Evolutionary conservation across 2,113 vertebrate species (phyloP).

Genomic region (Centropristis striata): DNA sequence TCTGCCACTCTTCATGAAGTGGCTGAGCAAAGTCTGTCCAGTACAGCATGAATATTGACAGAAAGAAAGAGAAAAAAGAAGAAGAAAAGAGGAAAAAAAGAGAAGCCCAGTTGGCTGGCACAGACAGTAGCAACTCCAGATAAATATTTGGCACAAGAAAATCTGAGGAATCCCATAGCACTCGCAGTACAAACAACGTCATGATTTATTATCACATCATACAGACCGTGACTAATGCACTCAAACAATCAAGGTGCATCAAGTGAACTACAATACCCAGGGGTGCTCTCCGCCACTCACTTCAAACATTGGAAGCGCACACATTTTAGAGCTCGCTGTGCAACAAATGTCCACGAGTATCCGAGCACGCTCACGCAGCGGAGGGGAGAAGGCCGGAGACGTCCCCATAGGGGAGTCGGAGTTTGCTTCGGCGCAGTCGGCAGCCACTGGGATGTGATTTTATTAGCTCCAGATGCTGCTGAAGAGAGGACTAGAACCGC

Average conservation of each 20-base stretch:
- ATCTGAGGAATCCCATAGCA: conserved; percentile 45
- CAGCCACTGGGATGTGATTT: conserved; percentile 47
- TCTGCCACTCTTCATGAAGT: background rate
- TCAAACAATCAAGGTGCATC: conserved; percentile 73
- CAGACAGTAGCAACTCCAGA: conserved; percentile 32
- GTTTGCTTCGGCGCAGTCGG: conserved; percentile 15
- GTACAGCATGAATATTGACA: conserved; percentile 40
- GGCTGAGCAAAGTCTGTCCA: background rate
- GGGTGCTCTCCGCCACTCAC: conserved; percentile 44
- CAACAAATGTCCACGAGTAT: conserved; percentile 35
- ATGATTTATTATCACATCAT: conserved; percentile 66
- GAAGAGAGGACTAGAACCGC: conserved; percentile 26
- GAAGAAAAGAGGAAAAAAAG: background rate
- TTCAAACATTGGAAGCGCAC: conserved; percentile 38
- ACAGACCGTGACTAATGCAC: conserved; percentile 69
- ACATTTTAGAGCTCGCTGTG: conserved; percentile 14
- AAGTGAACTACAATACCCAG: conserved; percentile 50
- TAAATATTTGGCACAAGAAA: conserved; percentile 50
- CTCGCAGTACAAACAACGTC: conserved; percentile 51
- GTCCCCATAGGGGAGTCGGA: conserved; percentile 23
- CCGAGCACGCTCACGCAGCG: background rate
- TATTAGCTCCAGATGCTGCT: conserved; percentile 73
- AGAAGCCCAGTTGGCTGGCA: conserved; percentile 18
- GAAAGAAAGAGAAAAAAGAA: background rate
- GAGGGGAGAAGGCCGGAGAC: conserved; percentile 10